phyloP scores from a whole-genome alignment of 2,113 vertebrate species.

The Tupaia chinensis region DNA sequence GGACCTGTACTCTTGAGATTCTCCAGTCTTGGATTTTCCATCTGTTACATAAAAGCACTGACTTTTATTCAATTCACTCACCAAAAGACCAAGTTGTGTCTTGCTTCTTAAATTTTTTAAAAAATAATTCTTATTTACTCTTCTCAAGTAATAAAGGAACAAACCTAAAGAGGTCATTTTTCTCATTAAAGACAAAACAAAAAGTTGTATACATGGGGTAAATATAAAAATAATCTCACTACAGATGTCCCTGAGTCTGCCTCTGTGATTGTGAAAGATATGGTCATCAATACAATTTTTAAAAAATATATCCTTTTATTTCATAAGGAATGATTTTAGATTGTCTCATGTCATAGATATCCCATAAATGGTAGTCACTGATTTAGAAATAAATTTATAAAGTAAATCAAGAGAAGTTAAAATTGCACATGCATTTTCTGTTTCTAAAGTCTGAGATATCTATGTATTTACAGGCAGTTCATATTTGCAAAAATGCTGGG shows the following conservation, averaged over 20 bases:
- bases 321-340: conserved; percentile 20
- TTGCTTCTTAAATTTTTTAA: conserved; percentile 3
- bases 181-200: conserved; percentile 49
- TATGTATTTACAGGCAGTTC: conserved; percentile 38
- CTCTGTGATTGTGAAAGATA: neutral
- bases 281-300: neutral
- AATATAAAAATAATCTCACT: neutral
- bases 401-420: conserved; percentile 23
- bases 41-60: conserved; percentile 16
- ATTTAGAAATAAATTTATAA: conserved; percentile 60
- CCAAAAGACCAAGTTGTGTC: conserved; percentile 41
- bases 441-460: conserved; percentile 49
- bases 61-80: conserved; percentile 12
- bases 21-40: neutral
- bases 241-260: neutral
- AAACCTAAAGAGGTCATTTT: neutral
- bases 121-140: conserved; percentile 16
- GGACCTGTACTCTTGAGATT: neutral
- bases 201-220: neutral
- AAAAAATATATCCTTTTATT: neutral
- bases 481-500: conserved; percentile 9
- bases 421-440: neutral
- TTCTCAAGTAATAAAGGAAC: conserved; percentile 41
- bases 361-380: conserved; percentile 20
- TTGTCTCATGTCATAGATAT: neutral